Evolutionary conservation across 1,140 invertebrate species (phyloP).

Genomic region (Aricia agestis): DNA sequence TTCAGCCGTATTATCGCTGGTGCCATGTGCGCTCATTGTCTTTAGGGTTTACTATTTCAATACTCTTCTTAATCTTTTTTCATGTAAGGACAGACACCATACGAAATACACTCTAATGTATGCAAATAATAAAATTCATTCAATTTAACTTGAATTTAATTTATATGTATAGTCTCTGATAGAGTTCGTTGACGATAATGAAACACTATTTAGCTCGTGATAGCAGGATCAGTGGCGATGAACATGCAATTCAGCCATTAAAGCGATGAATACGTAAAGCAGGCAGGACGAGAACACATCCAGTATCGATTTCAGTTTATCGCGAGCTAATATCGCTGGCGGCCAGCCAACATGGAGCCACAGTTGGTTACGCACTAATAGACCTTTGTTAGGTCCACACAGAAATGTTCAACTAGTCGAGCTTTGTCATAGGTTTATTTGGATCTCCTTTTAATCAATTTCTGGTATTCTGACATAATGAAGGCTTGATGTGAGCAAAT

Average conservation of each 20-base stretch:
- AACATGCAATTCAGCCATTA: neutral
- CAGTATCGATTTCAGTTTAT: slow-evolving; percentile 12
- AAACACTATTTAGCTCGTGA: neutral
- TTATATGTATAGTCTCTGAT: neutral
- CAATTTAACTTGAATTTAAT: neutral
- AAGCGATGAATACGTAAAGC: neutral
- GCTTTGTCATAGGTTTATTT: no score
- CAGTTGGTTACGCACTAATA: neutral
- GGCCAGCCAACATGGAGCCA: neutral
- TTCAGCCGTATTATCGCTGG: neutral
- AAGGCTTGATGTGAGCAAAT: no score
- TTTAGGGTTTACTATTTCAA: no score
- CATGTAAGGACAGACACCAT: no score
- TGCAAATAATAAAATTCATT: no score
- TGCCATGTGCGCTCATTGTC: no score
- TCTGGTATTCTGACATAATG: no score
- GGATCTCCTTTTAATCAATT: no score
- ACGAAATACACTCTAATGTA: no score
- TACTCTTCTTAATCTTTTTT: no score
- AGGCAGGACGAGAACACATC: neutral
- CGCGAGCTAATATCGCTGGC: neutral
- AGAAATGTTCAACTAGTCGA: neutral
- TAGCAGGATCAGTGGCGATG: neutral
- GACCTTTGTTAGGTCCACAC: neutral
- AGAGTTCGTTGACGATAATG: neutral